Conservation (phyloP, 1,140 invertebrate species). For the Melipona quadrifasciata region DNA sequence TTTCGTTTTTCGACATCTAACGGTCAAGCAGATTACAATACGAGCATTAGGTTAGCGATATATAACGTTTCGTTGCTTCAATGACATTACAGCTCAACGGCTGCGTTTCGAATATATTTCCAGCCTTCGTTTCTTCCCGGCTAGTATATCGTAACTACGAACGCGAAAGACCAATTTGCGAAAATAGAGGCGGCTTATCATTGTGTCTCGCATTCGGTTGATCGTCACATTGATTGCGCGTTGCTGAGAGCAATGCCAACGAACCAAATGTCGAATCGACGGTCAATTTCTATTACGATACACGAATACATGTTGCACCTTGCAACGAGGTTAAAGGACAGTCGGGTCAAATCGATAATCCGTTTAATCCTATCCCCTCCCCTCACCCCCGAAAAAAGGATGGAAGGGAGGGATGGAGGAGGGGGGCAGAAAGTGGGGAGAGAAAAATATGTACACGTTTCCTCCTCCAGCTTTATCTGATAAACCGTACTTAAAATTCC, state of each 20-base stretch:
- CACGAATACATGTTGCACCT: slow-evolving; percentile 46
- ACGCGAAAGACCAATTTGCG: background rate
- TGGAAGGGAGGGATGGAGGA: no score
- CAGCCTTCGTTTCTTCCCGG: background rate
- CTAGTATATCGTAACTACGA: background rate
- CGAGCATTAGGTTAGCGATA: slow-evolving; percentile 1
- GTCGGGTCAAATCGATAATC: slow-evolving; percentile 62
- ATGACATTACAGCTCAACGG: background rate
- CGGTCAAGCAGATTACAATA: slow-evolving; percentile 15
- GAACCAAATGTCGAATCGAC: slow-evolving; percentile 44
- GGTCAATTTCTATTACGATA: slow-evolving; percentile 58
- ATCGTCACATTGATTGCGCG: slow-evolving; percentile 37
- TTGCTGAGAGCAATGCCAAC: slow-evolving; percentile 27
- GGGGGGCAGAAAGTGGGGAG: background rate
- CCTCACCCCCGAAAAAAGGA: no score
- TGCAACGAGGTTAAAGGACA: slow-evolving; percentile 42
- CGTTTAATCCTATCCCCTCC: slow-evolving; percentile 28
- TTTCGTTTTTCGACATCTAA: slow-evolving; percentile 20
- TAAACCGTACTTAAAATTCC: slow-evolving; percentile 11
- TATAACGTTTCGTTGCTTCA: slow-evolving; percentile 25
- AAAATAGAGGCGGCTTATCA: slow-evolving; percentile 21
- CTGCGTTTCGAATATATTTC: background rate
- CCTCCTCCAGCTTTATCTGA: background rate
- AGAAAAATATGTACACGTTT: background rate
- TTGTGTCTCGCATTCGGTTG: slow-evolving; percentile 5